A percentile compares a stretch with the other conserved stretches of the same genome.
Evolutionary conservation across 2,797 vertebrate genomes (phyloP).

Genomic region (Rhynchonycteris naso): DNA sequence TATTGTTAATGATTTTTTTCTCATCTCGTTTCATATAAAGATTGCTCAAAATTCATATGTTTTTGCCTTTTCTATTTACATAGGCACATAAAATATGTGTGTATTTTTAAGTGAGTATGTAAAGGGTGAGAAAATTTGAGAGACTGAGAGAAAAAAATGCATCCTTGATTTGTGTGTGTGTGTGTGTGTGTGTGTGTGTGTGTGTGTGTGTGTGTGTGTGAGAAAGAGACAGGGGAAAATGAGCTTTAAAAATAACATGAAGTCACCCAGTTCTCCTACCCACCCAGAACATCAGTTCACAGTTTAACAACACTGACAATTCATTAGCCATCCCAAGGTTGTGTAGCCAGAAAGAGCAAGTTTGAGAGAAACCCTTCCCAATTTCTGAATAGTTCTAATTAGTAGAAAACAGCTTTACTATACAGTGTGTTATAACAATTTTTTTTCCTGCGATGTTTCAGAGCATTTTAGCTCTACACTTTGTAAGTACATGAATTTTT

Average conservation of each 20-base stretch:
- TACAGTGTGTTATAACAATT: neutral
- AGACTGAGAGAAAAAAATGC: neutral
- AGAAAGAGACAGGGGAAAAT: neutral
- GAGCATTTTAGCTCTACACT: neutral
- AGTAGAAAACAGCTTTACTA: neutral
- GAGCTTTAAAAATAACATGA: neutral
- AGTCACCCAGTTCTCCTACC: neutral
- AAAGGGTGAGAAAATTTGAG: neutral
- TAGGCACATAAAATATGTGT: neutral
- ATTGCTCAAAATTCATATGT: neutral
- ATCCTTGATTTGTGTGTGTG: neutral
- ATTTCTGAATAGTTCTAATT: neutral
- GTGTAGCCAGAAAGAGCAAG: neutral
- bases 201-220: neutral
- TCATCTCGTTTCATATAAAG: neutral
- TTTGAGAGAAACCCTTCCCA: neutral
- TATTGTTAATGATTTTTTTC: neutral
- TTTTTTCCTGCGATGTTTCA: neutral
- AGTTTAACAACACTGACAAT: neutral
- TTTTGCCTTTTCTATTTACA: slow-evolving; percentile 3
- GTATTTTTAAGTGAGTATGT: neutral
- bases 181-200: neutral
- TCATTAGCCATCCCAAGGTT: neutral
- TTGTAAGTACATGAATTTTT: neutral
- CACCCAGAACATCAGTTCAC: neutral